A percentile compares a stretch with the other conserved stretches of the same genome.
Evolutionary conservation across 2,888 invertebrate species (phyloP).

Genomic region (Tholera decimalis): DNA sequence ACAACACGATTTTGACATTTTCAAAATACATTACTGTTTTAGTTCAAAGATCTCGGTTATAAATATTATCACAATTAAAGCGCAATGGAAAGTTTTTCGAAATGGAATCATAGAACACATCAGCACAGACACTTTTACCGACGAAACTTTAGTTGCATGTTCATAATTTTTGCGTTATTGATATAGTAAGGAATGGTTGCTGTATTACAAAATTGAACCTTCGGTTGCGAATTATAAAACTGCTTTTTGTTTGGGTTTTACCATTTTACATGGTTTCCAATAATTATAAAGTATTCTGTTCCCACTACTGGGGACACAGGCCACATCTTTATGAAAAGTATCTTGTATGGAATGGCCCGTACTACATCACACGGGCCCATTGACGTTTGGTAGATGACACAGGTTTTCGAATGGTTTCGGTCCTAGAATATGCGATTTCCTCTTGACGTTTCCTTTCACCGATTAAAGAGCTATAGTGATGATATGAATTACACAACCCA

Average conservation of each 20-base stretch:
- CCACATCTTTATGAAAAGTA: no score
- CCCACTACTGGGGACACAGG: no score
- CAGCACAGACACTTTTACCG: background rate
- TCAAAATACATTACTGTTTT: background rate
- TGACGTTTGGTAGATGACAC: no score
- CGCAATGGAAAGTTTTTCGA: background rate
- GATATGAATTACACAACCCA: no score
- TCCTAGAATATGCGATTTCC: no score
- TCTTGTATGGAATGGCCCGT: no score
- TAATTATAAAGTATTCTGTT: no score
- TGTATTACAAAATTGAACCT: background rate
- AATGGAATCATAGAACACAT: background rate
- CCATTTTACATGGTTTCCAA: no score
- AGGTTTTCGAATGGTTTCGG: no score
- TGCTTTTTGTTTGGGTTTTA: background rate
- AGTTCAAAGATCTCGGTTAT: background rate
- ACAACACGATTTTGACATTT: background rate
- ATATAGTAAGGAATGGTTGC: background rate
- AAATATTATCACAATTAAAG: background rate
- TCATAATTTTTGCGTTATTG: background rate
- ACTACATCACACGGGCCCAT: no score
- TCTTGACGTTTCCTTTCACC: no score
- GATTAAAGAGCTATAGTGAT: no score
- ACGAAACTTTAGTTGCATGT: conserved; percentile 35
- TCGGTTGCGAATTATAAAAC: background rate